phyloP scores from a whole-genome alignment of 1,140 invertebrate genomes.

The Atopsyche davidsoni region DNA sequence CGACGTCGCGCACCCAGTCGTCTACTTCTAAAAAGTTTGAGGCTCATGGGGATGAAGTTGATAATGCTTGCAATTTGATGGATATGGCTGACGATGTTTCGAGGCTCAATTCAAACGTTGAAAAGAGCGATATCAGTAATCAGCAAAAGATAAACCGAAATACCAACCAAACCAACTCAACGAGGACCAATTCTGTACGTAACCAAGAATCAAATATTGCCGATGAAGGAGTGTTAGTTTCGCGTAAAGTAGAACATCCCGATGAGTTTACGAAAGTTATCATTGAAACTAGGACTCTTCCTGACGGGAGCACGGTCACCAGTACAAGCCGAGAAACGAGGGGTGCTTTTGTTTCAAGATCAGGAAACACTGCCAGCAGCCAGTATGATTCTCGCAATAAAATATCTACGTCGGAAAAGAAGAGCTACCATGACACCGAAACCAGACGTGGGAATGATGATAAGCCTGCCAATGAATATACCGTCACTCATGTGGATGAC shows the following conservation, averaged over 20 bases:
- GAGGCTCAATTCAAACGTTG: background rate
- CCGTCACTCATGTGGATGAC: too few species aligned
- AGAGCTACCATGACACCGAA: too few species aligned
- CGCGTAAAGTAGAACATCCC: slow-evolving; percentile 53
- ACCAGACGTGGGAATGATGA: too few species aligned
- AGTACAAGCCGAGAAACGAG: slow-evolving; percentile 57
- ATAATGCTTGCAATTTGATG: slow-evolving; percentile 8
- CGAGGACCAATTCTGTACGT: slow-evolving; percentile 21
- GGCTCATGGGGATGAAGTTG: slow-evolving; percentile 4
- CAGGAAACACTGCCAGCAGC: slow-evolving; percentile 18
- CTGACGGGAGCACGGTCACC: slow-evolving; percentile 57
- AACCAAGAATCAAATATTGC: slow-evolving; percentile 32
- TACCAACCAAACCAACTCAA: slow-evolving; percentile 29
- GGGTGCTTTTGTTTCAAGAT: slow-evolving; percentile 30
- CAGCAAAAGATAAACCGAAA: background rate
- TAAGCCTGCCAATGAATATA: too few species aligned
- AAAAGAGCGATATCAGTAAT: background rate
- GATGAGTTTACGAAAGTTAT: slow-evolving; percentile 57
- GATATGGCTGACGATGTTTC: too few species aligned
- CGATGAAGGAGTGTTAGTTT: slow-evolving; percentile 44
- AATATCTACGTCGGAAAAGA: slow-evolving; percentile 6
- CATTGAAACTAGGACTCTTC: slow-evolving; percentile 56
- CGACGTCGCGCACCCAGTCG: slow-evolving; percentile 35
- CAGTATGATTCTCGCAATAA: slow-evolving; percentile 16
- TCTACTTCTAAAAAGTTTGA: slow-evolving; percentile 25